Base-by-base conservation (phyloP, 2,888 invertebrate genomes). In the Orthonevra nobilis region DNA sequence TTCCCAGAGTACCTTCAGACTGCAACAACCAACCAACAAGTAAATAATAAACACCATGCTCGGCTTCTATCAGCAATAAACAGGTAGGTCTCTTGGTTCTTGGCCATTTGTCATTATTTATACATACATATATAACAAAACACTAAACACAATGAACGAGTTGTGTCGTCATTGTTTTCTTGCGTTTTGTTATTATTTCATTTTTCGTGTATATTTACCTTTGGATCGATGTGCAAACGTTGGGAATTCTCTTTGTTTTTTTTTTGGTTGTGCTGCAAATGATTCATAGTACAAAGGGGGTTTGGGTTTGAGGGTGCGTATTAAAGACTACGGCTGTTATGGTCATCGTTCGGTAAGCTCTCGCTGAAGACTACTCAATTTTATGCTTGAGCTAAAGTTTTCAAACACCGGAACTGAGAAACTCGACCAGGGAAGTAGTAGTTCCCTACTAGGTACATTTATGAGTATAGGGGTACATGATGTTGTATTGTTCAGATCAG, bases 141-240 rank as follows among this genome's bases (percentile, higher is more conserved):
- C n/a, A n/a, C n/a, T n/a, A n/a, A n/a, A n/a, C n/a, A n/a, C n/a
- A n/a, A n/a, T n/a, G n/a, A n/a, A n/a, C n/a, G n/a, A n/a, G n/a
- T 32, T 48, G 32, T 40, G 46, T 61, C 44, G 52, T 61, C 52
- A 34, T 20, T 28, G 68, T 40, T 70, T 42, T 73, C 23, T 68
- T 61, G 26, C 12, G 46, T 54, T 28, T 46, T 46, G 5, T 56
- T 56, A 20, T 30, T 23, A 60, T 56, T 54, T 72, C 40, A 48
- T 60, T n/a, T n/a, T n/a, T n/a, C n/a, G n/a, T n/a, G n/a, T n/a
- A n/a, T 79, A 73, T 64, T 64, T 60, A 64, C 64, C 70, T 64
- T 66, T 72, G 66, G 72, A 73, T 79, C 79, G 79, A 79, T 79
- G 79, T 79, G 79, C 79, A 72, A 73, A 60, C 66, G 60, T 73